Base-by-base conservation (phyloP, 2,797 vertebrate species). In the Parambassis ranga region DNA sequence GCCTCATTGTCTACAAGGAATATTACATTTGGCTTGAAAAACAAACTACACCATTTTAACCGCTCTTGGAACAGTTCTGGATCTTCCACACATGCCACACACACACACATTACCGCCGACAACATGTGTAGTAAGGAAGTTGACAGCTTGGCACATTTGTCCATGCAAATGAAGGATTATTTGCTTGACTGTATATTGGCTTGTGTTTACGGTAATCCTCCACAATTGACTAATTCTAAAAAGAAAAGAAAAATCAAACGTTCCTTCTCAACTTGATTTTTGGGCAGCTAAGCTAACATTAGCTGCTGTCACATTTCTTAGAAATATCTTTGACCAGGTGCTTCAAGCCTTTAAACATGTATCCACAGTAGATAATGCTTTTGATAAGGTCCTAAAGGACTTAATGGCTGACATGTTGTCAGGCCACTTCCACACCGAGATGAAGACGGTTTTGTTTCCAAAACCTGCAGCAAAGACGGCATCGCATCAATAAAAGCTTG, bases 1-100 rank as follows among this genome's bases (percentile, higher is more conserved):
- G 82, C 59, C 83, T 78, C 69, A 85, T 87, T 88, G 89, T 89
- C 83, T 83, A 71, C 66, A 14, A 51, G 71, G 78, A 85, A 83
- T 76, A 83, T 89, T 83, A 58, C 70, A 61, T 80, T 81, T 84
- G 81, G 79, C 72, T 71, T 50, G 39, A 61, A 82, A 79, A 81
- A 80, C 62, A 82, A 80, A 84, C 86, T 46, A 88, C 84, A 72
- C 61, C 66, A 83, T 84, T 83, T 73, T 11, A 50, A 67, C 74
- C 78, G 64, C 81, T 78, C 71, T 80, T 57, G 38, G 69, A 53
- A 42, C 47, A 58, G 28, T 70, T 82, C 56, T 65, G 58, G 70
- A 48, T 53, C 2, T 51, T 73, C 65, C 68, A 61, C 75, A 39
- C 65, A 69, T 20, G 50, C 61, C 24, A 69, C 37, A 35, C 64